Evolutionary conservation across 2,888 invertebrate species (phyloP).

Genomic region (Drosophila mettleri): DNA sequence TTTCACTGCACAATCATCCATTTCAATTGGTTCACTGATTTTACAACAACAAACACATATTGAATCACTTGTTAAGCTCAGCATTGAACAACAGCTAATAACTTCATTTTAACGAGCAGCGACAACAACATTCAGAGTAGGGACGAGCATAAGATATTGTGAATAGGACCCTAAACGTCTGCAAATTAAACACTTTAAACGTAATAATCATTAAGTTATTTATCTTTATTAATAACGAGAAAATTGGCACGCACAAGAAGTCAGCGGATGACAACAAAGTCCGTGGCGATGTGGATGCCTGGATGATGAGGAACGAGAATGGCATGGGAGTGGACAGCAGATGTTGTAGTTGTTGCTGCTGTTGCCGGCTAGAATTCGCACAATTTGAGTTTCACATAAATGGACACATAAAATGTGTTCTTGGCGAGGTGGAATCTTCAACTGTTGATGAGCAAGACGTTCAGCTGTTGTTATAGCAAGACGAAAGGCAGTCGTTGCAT

Average conservation of each 20-base stretch:
- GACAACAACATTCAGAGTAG: conserved; percentile 1
- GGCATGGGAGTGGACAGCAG: conserved; percentile 32
- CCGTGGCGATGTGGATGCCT: conserved; percentile 30
- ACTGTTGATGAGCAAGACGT: conserved; percentile 55
- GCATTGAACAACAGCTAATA: conserved; percentile 42
- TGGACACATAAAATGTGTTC: conserved; percentile 77
- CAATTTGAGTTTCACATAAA: conserved; percentile 75
- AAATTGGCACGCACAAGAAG: conserved; percentile 78
- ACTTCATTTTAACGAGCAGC: conserved; percentile 54
- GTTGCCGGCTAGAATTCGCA: conserved; percentile 63
- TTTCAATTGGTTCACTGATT: not conserved
- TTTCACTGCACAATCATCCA: not conserved
- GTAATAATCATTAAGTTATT: conserved; percentile 80
- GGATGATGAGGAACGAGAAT: conserved; percentile 23
- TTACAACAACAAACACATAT: conserved; percentile 11
- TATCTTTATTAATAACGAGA: conserved; percentile 80
- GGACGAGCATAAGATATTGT: conserved; percentile 34
- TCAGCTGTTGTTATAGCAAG: conserved; percentile 49
- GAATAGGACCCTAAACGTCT: conserved; percentile 61
- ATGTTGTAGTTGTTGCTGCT: conserved; percentile 12
- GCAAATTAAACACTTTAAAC: conserved; percentile 78
- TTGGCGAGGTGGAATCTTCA: conserved; percentile 22
- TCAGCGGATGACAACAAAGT: conserved; percentile 65
- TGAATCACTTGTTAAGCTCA: conserved; percentile 27
- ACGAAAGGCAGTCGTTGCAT: conserved; percentile 46